Percentiles rank a stretch among this genome's conserved stretches.
phyloP scores from a whole-genome alignment of 2,888 invertebrate species.

The Chironomus tentans region DNA sequence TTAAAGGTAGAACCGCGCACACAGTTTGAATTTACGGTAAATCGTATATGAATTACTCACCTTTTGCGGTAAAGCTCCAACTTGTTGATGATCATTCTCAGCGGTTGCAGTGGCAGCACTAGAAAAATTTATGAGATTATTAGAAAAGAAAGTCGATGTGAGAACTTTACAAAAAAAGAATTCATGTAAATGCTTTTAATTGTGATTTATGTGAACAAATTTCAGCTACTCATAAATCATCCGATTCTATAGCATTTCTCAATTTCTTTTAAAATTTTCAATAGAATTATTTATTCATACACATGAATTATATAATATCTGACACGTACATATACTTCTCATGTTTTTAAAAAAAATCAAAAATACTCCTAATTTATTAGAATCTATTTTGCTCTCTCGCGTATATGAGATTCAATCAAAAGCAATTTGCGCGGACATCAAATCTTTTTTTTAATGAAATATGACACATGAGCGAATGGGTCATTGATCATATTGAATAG shows the following conservation, averaged over 20 bases:
- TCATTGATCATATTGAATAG: not conserved
- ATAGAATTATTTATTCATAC: no score
- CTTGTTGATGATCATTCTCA: conserved; percentile 7
- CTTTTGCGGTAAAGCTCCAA: conserved; percentile 10
- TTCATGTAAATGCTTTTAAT: not conserved
- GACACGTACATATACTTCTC: no score
- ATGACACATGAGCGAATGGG: not conserved
- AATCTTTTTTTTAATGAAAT: not conserved
- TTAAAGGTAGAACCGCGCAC: not conserved
- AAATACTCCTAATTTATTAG: no score
- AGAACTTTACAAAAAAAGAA: not conserved
- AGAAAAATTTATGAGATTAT: not conserved
- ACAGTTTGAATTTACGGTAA: not conserved
- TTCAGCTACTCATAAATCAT: not conserved
- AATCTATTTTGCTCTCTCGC: no score
- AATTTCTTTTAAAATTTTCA: no score
- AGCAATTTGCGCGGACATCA: conserved; percentile 1
- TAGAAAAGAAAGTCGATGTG: not conserved
- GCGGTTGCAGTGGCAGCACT: not conserved
- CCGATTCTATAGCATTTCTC: no score
- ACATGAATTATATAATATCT: no score
- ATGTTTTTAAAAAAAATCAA: not conserved
- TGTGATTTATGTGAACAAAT: conserved; percentile 1
- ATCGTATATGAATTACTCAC: not conserved
- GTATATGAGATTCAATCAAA: not conserved